Base-by-base conservation (phyloP, 37 sponge, comb jelly and placozoan genomes). In the Geodia barretti region DNA sequence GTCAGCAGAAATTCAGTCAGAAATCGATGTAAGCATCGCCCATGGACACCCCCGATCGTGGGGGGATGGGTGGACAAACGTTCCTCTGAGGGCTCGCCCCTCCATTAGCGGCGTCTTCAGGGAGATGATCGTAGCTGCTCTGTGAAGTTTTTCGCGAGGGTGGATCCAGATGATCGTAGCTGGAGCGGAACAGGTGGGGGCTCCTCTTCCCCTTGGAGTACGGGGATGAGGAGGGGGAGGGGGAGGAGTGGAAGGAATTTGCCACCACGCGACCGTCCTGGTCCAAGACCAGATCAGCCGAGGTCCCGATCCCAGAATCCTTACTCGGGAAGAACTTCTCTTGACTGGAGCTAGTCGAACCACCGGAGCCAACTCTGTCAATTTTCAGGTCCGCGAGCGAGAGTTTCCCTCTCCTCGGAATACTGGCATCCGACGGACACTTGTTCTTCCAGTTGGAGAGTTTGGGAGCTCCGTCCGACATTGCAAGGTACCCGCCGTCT, bases 281-380 rank as follows among this genome's bases (percentile, higher is more conserved):
- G 20, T 68, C 68, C 31, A 68, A 3, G 68, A 29, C 1, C 30
- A 28, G 34, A 33, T 68, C 68, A 5, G 68, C 68, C 1, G 68
- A 68, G 20, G 68, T 68, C 31, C 68, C 68, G 20, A 68, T 68
- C 31, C 33, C 68, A 28, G 68, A 68, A 68, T 68, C 68, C 4
- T 68, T 68, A 1, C 68, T 33, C 34, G 34, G 34, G 54, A 47
- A 47, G 14, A 47, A 47, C 54, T 14, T 47, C 11, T 47, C 54
- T 14, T 47, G 7, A 14, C 11, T 17, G 54, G 54, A 14, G 11
- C 54, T 47, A n/a, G n/a, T n/a, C n/a, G n/a, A n/a, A 17, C 54
- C 54, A 14, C 54, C 54, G 7, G 54, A 47, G 11, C 54, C 54
- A 17, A 47, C 54, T 47, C 54, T 47, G 14, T 47, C 54, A 7